Evolutionary conservation across 37 sponge, comb jelly and placozoan genomes (phyloP).

Genomic region (Crambe crambe): DNA sequence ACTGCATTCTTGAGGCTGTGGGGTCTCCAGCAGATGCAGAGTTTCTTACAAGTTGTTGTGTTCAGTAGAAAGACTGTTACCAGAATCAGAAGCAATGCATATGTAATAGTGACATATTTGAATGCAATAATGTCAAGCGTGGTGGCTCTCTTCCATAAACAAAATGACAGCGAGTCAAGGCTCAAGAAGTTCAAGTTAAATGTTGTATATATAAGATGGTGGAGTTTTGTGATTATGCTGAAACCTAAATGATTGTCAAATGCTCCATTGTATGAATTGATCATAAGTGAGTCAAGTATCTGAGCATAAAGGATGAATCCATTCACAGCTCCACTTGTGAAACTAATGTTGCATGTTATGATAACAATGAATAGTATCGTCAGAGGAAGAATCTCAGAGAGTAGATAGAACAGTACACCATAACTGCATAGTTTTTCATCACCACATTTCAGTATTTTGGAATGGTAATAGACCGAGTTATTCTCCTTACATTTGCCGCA

Average conservation of each 20-base stretch:
- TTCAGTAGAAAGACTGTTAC: neutral
- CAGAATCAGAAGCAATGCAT: constrained; percentile 27
- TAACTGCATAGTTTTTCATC: neutral
- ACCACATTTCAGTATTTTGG: neutral
- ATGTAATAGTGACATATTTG: constrained; percentile 32
- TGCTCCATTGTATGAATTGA: neutral
- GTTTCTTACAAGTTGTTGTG: neutral
- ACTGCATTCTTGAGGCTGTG: constrained; percentile 3
- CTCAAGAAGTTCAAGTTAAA: constrained; percentile 44
- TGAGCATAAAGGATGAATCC: constrained; percentile 12
- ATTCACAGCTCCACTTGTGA: constrained; percentile 13
- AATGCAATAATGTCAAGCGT: constrained; percentile 41
- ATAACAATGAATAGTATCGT: constrained; percentile 7
- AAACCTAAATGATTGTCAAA: neutral
- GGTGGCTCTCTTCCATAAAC: constrained; percentile 42
- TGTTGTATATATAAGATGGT: neutral
- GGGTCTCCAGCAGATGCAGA: neutral
- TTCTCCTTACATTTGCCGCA: neutral
- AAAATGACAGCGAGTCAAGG: constrained; percentile 35
- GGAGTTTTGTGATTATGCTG: neutral
- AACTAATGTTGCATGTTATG: constrained; percentile 2
- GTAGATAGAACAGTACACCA: neutral
- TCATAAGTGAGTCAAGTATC: neutral
- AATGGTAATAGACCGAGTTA: neutral
- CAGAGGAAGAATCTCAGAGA: neutral